Conservation (phyloP, 2,888 invertebrate genomes). For the Calliphora vomitoria region DNA sequence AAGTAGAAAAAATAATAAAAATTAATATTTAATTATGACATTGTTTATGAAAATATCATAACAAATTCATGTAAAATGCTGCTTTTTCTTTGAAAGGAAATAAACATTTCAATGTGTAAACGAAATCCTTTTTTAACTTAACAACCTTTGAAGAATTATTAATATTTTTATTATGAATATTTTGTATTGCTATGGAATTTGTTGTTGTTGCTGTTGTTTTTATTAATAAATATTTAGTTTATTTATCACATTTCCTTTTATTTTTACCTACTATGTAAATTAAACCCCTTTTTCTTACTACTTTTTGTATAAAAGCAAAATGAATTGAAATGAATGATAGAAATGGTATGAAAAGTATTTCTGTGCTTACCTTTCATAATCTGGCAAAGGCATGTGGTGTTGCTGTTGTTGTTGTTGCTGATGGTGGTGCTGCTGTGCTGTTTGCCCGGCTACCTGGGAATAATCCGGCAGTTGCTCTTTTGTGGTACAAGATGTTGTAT, state of each 20-base stretch:
- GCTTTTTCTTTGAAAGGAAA: background rate
- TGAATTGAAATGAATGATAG: conserved; percentile 27
- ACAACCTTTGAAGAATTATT: conserved; percentile 24
- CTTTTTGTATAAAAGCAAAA: background rate
- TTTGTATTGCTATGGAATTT: background rate
- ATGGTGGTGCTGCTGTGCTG: conserved; percentile 75
- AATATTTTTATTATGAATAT: conserved; percentile 25
- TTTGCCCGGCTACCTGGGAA: conserved; percentile 82
- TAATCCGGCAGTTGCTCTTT: conserved; percentile 85
- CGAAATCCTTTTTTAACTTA: background rate
- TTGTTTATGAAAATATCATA: conserved; percentile 13
- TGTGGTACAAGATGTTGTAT: conserved; percentile 79
- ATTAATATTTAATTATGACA: conserved; percentile 55
- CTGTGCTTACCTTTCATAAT: conserved; percentile 84
- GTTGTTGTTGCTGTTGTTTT: background rate
- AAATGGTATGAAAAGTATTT: background rate
- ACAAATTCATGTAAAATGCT: conserved; percentile 12
- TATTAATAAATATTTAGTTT: conserved; percentile 25
- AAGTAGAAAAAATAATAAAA: background rate
- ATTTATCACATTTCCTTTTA: background rate
- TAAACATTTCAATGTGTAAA: background rate
- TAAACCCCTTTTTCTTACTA: conserved; percentile 34
- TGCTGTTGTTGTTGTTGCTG: conserved; percentile 70
- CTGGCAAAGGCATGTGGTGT: conserved; percentile 82
- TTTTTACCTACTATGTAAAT: background rate